Conservation (phyloP, 2,888 invertebrate genomes). For the Drosophila monieri region DNA sequence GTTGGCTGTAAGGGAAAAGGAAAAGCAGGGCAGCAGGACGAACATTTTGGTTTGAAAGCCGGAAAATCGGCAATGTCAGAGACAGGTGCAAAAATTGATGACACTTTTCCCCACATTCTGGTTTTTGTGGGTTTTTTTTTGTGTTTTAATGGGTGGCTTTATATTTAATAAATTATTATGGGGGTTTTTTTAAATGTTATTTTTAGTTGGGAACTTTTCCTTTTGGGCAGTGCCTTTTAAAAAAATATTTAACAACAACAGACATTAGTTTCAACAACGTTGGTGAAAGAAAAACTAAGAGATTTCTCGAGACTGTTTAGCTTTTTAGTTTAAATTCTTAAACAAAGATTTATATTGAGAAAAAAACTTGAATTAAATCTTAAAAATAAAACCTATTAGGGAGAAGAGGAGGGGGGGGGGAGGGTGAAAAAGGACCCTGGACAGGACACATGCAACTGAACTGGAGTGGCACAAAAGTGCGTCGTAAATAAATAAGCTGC, state of each 20-base stretch:
- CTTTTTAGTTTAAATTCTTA: too few species aligned
- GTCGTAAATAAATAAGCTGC: slow-evolving; percentile 48
- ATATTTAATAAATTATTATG: not conserved
- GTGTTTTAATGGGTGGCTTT: not conserved
- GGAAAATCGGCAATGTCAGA: not conserved
- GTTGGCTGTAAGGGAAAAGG: not conserved
- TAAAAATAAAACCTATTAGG: too few species aligned
- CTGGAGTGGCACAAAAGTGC: slow-evolving; percentile 27
- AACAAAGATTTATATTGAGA: too few species aligned
- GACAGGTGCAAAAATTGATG: not conserved
- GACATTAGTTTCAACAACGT: too few species aligned
- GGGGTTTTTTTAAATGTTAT: not conserved
- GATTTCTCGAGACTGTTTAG: too few species aligned
- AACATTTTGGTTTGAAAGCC: not conserved
- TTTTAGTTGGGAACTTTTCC: not conserved
- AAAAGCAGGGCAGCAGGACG: not conserved
- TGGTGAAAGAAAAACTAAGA: too few species aligned
- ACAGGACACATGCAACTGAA: slow-evolving; percentile 13
- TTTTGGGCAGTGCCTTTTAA: too few species aligned
- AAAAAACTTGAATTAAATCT: too few species aligned
- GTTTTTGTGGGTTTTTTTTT: not conserved
- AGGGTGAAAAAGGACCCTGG: not conserved
- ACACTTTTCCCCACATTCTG: not conserved
- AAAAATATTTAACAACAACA: too few species aligned
- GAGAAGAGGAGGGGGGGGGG: too few species aligned